These are phyloP conservation scores for Cassiopea xamachana DNA, from an alignment of 30 jellyfish, hydroid and myxozoan genomes.

Conservation along the genomic window DNA sequence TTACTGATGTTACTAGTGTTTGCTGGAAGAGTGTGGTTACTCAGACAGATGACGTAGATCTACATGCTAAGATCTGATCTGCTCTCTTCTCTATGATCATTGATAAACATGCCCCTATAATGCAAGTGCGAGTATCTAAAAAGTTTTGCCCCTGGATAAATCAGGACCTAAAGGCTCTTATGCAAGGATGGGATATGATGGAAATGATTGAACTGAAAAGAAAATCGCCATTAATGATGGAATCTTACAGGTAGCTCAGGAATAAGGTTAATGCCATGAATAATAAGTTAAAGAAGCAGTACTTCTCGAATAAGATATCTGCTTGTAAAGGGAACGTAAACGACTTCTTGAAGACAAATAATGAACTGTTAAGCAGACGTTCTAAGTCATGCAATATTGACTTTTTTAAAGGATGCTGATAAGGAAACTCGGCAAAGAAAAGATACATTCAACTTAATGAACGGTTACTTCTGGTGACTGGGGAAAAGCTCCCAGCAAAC, in stretches of 20 bases:
- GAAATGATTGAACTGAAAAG: background rate
- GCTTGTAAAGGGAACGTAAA: background rate
- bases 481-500: too few species aligned
- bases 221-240: background rate
- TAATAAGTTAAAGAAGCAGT: background rate
- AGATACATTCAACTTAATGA: background rate
- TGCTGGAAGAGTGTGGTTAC: slow-evolving; percentile 20
- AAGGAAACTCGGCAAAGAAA: background rate
- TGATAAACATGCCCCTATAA: slow-evolving; percentile 26
- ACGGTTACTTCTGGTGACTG: too few species aligned
- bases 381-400: background rate
- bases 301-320: background rate
- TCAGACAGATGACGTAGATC: slow-evolving; percentile 2
- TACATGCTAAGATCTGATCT: slow-evolving; percentile 8
- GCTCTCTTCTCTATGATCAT: slow-evolving; percentile 13
- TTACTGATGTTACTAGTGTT: background rate
- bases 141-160: slow-evolving; percentile 18
- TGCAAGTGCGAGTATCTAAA: slow-evolving; percentile 1
- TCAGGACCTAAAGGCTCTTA: slow-evolving; percentile 7
- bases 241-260: slow-evolving; percentile 12
- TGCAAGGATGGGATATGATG: background rate
- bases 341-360: background rate
- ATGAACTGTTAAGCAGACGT: background rate
- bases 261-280: background rate
- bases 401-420: background rate